These are phyloP conservation scores for Gymnosoma rotundatum DNA, from an alignment of 2,888 invertebrate species.

Conservation along the genomic window DNA sequence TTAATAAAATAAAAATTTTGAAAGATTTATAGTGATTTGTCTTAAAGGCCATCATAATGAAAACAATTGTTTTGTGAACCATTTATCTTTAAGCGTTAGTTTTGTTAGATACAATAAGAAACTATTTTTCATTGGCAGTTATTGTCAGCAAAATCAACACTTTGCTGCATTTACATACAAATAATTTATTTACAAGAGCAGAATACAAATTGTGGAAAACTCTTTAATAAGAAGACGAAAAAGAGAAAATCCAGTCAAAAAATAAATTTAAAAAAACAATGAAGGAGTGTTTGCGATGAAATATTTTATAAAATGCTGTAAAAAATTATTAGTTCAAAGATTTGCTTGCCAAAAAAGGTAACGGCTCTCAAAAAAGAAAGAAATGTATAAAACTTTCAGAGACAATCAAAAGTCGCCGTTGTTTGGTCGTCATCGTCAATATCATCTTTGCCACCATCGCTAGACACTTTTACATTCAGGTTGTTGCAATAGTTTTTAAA, in stretches of 20 bases:
- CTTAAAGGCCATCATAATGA: slow-evolving; percentile 26
- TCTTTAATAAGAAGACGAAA: neutral
- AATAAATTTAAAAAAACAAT: slow-evolving; percentile 19
- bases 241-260: slow-evolving; percentile 41
- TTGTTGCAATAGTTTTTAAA: slow-evolving; percentile 29
- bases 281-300: slow-evolving; percentile 72
- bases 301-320: slow-evolving; percentile 72
- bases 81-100: neutral
- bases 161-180: slow-evolving; percentile 35
- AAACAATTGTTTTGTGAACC: slow-evolving; percentile 49
- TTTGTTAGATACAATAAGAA: slow-evolving; percentile 30
- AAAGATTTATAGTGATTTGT: slow-evolving; percentile 40
- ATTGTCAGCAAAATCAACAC: slow-evolving; percentile 67
- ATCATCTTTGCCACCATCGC: slow-evolving; percentile 61
- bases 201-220: slow-evolving; percentile 29
- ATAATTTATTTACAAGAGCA: slow-evolving; percentile 40
- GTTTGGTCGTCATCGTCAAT: slow-evolving; percentile 55
- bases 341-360: slow-evolving; percentile 68
- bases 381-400: slow-evolving; percentile 42
- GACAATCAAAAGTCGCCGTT: slow-evolving; percentile 54
- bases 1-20: neutral
- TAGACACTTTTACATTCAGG: slow-evolving; percentile 24
- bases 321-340: slow-evolving; percentile 79
- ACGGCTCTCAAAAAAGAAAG: slow-evolving; percentile 25
- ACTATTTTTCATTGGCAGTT: slow-evolving; percentile 61